Base-by-base conservation (phyloP, 2,113 vertebrate genomes). In the Podiceps cristatus region DNA sequence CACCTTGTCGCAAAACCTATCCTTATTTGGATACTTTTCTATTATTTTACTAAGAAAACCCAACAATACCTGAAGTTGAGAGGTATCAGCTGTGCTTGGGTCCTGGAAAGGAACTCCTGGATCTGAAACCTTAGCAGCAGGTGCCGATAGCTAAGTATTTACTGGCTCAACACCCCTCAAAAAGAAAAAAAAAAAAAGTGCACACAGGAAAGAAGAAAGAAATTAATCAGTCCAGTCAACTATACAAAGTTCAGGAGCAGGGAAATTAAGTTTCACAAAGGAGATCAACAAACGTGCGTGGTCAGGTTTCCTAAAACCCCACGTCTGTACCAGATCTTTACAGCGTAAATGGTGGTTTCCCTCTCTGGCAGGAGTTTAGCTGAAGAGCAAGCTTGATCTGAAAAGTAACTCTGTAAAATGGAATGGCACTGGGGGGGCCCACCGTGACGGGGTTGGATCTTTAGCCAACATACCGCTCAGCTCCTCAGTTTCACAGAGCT, bases 121-220 rank as follows among this genome's bases (percentile, higher is more conserved):
- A 44, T 64, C 63, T 91, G 75, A 35, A 93, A 93, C 60, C 33
- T 81, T 77, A 93, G 86, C 86, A 95, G 67, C 94, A 95, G 95
- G 72, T 94, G 79, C 62, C 5, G 2, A 72, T 88, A 85, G 35
- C 14, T 76, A 55, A 86, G 73, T 71, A 64, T 24, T 89, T 73
- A 86, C 33, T 59, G 68, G 18, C 56, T 94, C n/a, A 88, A 63
- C 27, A 82, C 20, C 55, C 71, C 74, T 62, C 44, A 2, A 62
- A 76, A 88, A 62, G 45, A 16, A 45, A 45, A 45, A 45, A 45
- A 45, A 45, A 85, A 42, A 42, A 13, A 25, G 27, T 29, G 14
- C 45, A 33, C 3, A 7, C 7, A 5, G 55, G 68, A 90, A 87
- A 74, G 73, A 92, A 92, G 45, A 68, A 90, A 85, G 13, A 83